Evolutionary conservation across 2,888 invertebrate species (phyloP), one percentile per base, ranked within the genome.

Genomic region (Drosophila multiciliata): DNA sequence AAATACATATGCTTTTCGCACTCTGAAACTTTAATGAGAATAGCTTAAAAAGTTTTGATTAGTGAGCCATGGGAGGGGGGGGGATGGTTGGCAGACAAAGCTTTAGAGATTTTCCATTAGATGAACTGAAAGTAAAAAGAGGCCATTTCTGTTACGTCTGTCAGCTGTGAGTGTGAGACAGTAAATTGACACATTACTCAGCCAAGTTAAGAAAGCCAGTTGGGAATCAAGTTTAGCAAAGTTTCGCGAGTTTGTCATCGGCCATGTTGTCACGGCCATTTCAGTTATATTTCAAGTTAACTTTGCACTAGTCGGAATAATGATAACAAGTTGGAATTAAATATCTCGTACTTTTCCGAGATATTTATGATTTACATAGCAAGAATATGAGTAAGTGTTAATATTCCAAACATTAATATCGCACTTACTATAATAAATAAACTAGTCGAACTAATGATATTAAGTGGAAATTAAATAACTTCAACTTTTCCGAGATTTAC

Each of bases 11-110:
- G 78, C 65, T 65, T 60, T 63, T 65, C 66, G 45, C n/a, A 55
- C 38, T 55, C 68, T 78, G 48, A 73, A 81, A 82, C 76, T 73
- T 87, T 80, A 82, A 84, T 84, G 80, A 70, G 70, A 68, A 75
- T 65, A 72, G 66, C 73, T 84, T 80, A 71, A 81, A 81, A 87
- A 82, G 60, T 84, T 84, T 67, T 55, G 49, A 72, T 73, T 66
- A 66, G n/a, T 60, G 67, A n/a, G n/a, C n/a, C n/a, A n/a, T n/a
- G 26, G 26, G 26, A 1, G 29, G 6, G 5, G 5, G 29, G 4
- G 40, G 53, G 20, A 45, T 26, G 63, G 40, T 48, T 48, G 59
- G 61, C 33, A 49, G 67, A 60, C 64, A 62, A 53, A 64, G 35
- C 67, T 66, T 55, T 66, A 58, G 53, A 58, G 73, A 57, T 49